These are phyloP conservation scores for Eupithecia pulchellata DNA, from an alignment of 2,888 invertebrate species.

Conservation along the genomic window DNA sequence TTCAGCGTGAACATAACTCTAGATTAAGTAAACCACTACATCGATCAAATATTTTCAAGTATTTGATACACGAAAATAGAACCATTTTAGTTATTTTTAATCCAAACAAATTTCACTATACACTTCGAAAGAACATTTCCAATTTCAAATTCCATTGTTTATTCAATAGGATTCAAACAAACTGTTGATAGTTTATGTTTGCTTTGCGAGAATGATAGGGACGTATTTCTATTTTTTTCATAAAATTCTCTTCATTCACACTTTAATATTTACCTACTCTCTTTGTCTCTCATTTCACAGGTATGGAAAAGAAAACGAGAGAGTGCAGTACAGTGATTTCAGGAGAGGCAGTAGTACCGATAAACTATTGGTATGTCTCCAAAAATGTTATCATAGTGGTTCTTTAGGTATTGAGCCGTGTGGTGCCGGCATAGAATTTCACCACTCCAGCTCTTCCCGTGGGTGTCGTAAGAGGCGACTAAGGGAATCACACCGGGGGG, in stretches of 20 bases:
- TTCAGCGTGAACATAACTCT: background rate
- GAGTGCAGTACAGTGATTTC: background rate
- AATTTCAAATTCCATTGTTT: background rate
- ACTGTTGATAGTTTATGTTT: background rate
- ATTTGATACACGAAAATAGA: background rate
- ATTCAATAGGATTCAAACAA: background rate
- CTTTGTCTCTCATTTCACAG: background rate
- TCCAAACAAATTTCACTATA: background rate
- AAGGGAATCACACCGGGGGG: too few species aligned
- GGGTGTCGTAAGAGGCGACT: too few species aligned
- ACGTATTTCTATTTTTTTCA: background rate
- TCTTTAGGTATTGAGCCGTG: background rate
- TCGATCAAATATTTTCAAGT: background rate
- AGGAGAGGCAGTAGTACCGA: background rate
- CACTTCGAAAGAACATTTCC: background rate
- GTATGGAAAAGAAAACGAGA: conserved; percentile 3
- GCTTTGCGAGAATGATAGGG: background rate
- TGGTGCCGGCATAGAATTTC: too few species aligned
- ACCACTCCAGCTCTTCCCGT: too few species aligned
- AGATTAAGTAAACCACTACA: background rate
- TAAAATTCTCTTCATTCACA: background rate
- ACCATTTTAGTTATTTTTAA: too few species aligned
- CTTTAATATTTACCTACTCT: background rate
- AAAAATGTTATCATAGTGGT: background rate
- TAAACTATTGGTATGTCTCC: background rate